Percentiles rank a stretch among this genome's conserved stretches.
Conservation (phyloP, 2,113 vertebrate genomes). For the Dipodomys ordii region DNA sequence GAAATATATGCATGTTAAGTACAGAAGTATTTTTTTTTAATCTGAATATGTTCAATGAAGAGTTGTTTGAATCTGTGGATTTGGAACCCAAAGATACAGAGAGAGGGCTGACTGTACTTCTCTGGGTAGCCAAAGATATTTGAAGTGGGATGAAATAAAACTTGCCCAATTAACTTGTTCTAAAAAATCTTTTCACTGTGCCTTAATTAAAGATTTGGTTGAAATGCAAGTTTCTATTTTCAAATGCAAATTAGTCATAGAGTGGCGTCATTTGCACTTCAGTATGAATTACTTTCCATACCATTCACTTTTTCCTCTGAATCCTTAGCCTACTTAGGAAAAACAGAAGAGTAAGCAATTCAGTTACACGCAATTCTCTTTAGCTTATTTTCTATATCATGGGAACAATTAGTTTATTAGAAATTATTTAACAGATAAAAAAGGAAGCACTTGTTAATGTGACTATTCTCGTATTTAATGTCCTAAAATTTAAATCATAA, state of each 20-base stretch:
- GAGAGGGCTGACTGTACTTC: neutral
- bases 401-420: neutral
- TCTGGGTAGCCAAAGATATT: neutral
- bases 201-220: constrained; percentile 55
- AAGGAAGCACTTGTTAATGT: neutral
- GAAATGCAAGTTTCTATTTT: constrained; percentile 57
- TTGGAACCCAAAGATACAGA: neutral
- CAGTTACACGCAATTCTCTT: neutral
- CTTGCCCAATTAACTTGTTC: neutral
- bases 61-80: neutral
- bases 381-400: neutral
- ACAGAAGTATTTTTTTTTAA: neutral
- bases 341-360: constrained; percentile 24
- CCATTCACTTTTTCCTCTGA: neutral
- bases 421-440: neutral
- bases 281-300: constrained; percentile 30
- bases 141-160: constrained; percentile 19
- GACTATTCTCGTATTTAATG: neutral
- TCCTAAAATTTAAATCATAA: neutral
- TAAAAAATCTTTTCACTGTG: constrained; percentile 14
- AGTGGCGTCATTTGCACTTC: neutral
- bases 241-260: constrained; percentile 41
- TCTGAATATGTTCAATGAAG: neutral
- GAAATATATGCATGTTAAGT: neutral
- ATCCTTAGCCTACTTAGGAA: constrained; percentile 7